Conservation (phyloP, 2,888 invertebrate genomes). For the Drosophila nigritarsus region DNA sequence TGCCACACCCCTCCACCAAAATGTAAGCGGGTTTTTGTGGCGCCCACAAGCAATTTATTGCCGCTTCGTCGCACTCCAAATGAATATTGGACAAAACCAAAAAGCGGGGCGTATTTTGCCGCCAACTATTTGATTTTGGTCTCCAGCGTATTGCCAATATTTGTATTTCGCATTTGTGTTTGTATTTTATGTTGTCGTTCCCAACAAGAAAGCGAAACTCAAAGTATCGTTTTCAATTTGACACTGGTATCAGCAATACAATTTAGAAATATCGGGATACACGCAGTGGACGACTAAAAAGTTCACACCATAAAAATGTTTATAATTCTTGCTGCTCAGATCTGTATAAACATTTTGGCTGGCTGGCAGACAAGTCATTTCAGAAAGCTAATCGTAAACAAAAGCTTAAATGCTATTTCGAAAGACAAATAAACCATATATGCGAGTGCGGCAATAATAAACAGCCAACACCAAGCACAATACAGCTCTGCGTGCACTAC, state of each 20-base stretch:
- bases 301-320: conserved; percentile 43
- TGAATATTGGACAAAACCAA: conserved; percentile 63
- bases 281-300: background rate
- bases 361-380: conserved; percentile 31
- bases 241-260: conserved; percentile 27
- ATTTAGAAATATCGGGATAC: background rate
- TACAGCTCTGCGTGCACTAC: conserved; percentile 26
- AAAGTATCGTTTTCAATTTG: conserved; percentile 68
- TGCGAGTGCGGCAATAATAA: conserved; percentile 43
- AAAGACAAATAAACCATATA: conserved; percentile 61
- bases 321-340: conserved; percentile 21
- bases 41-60: conserved; percentile 67
- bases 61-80: conserved; percentile 73
- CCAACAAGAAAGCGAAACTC: conserved; percentile 32
- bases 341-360: conserved; percentile 41
- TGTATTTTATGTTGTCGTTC: conserved; percentile 48
- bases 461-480: conserved; percentile 26
- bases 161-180: conserved; percentile 63
- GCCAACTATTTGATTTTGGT: conserved; percentile 73
- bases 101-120: conserved; percentile 10
- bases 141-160: conserved; percentile 77
- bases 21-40: conserved; percentile 18
- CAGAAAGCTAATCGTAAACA: conserved; percentile 58
- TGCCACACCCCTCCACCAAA: background rate
- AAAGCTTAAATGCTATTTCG: conserved; percentile 46